Evolutionary conservation across 1,140 invertebrate species (phyloP).

Genomic region (Dendrolimus kikuchii): DNA sequence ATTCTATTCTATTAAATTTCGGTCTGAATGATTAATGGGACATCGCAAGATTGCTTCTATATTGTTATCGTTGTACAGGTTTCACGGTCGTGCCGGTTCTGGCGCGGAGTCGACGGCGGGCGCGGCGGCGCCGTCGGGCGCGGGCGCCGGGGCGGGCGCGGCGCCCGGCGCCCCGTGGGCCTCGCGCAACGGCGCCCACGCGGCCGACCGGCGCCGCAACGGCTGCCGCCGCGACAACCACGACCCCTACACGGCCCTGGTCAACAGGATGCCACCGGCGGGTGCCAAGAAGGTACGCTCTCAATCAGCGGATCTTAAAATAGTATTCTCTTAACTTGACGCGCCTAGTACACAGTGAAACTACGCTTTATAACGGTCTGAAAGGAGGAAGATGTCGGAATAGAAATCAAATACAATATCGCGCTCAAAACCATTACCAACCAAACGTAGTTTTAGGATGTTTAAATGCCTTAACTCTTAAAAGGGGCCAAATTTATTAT

Average conservation of each 20-base stretch:
- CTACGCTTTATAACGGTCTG: too few relatives aligned
- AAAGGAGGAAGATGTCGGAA: too few relatives aligned
- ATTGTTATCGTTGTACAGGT: conserved; percentile 22
- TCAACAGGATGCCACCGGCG: conserved; percentile 42
- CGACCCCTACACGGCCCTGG: conserved; percentile 48
- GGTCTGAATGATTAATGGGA: too few relatives aligned
- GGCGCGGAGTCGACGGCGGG: conserved; percentile 17
- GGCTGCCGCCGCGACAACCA: conserved; percentile 28
- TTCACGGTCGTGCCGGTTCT: conserved; percentile 47
- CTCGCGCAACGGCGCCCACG: conserved; percentile 28
- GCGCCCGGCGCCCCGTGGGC: conserved; percentile 18
- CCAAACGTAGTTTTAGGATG: too few relatives aligned
- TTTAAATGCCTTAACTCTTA: too few relatives aligned
- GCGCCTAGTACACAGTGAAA: too few relatives aligned
- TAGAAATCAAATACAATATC: too few relatives aligned
- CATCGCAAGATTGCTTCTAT: not conserved
- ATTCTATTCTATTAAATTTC: too few relatives aligned
- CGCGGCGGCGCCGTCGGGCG: not conserved
- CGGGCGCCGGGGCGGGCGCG: conserved; percentile 28
- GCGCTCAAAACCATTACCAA: too few relatives aligned
- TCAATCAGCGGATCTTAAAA: not conserved
- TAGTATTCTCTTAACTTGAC: too few relatives aligned
- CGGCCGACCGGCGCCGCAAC: conserved; percentile 38
- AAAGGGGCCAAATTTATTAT: too few relatives aligned
- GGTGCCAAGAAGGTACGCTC: conserved; percentile 51